Evolutionary conservation across 2,797 vertebrate genomes (phyloP).

Genomic region (Scyliorhinus canicula): DNA sequence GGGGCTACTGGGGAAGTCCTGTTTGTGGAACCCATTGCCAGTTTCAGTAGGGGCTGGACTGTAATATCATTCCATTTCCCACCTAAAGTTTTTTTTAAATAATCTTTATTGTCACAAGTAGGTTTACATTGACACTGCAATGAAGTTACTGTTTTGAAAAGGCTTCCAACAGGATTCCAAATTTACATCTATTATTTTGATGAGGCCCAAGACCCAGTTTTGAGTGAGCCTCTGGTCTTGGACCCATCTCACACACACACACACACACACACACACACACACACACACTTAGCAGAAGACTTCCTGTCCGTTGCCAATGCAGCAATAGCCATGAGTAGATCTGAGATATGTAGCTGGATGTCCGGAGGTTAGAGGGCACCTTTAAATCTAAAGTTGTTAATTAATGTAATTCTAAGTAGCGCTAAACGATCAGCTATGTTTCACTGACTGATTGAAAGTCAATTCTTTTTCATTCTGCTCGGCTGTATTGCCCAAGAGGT

Average conservation of each 20-base stretch:
- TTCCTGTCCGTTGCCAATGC: background rate
- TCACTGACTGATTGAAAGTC: conserved; percentile 17
- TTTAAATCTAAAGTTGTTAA: background rate
- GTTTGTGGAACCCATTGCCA: background rate
- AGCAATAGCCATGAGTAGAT: background rate
- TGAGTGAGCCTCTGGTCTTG: background rate
- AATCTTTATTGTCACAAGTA: too few relatives aligned
- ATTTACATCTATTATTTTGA: background rate
- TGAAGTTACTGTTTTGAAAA: too few relatives aligned
- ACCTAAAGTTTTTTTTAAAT: too few relatives aligned
- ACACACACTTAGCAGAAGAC: background rate
- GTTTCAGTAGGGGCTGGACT: background rate
- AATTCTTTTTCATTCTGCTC: background rate
- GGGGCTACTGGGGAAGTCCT: background rate
- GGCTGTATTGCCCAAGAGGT: background rate
- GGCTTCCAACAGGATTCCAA: background rate
- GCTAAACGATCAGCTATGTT: background rate
- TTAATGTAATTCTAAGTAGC: background rate
- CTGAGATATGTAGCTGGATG: background rate
- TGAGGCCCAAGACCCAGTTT: background rate
- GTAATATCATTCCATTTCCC: background rate
- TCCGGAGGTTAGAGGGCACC: background rate
- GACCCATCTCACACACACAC: too few relatives aligned
- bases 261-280: too few relatives aligned
- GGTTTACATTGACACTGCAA: too few relatives aligned